Evolutionary conservation across 2,113 vertebrate genomes (phyloP), one percentile per base, ranked within the genome.

Genomic region (Eurystomus gularis): DNA sequence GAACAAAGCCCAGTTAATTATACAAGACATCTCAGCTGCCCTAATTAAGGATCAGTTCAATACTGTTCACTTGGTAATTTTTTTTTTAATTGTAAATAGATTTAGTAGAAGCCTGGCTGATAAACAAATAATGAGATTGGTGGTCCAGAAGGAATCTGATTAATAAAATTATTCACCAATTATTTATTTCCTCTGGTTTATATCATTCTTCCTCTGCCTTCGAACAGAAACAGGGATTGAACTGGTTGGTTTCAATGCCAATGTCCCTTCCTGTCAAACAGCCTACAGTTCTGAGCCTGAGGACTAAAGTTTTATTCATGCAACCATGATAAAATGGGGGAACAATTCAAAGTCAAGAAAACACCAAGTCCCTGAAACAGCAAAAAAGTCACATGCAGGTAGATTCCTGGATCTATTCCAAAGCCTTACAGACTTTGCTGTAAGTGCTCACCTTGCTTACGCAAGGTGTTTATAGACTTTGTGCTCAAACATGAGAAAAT

Each of bases 1-100:
- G 95, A 98, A 98, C 95, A 97, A 98, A 98, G 96, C 96, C 96
- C 92, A 96, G 97, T 98, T 98, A 98, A 98, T 98, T 98, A 97
- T 96, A 97, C 87, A 96, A 97, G 97, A 78, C 97, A 97, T 96
- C 93, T 96, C 91, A 92, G 97, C 93, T 96, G 94, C 93, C 91
- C 96, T 97, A 98, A 98, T 98, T 98, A 98, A 98, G 90, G 88
- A 91, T 87, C 71, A 88, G 97, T 97, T 98, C 97, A 94, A 98
- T 98, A 97, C 85, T 93, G 89, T 95, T 98, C 92, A 95, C 94
- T 94, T 82, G 35, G 92, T 88, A 96, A 85, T 96, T 96, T 95
- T 97, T 96, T 96, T 90, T 83, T 93, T 5, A 97, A 97, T 96
- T 92, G 92, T 97, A 94, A 97, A 97, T 97, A 97, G 97, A 97